phyloP scores from a whole-genome alignment of 2,797 vertebrate genomes.

The Acrossocheilus wenchowensis region DNA sequence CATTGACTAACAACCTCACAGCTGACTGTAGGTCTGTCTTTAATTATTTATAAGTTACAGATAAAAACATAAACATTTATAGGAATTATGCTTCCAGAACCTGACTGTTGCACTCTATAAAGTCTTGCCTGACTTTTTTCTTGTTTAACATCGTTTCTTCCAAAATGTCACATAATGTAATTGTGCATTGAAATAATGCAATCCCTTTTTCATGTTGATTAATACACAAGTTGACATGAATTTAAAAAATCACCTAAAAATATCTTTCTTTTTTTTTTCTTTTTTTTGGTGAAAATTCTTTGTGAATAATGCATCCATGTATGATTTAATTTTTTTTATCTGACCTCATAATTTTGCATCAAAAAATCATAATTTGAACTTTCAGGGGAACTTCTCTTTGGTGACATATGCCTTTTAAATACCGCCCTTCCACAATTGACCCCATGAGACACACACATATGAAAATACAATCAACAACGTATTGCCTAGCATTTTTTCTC shows the following conservation, averaged over 20 bases:
- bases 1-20: background rate
- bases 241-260: no score
- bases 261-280: no score
- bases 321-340: background rate
- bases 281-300: background rate
- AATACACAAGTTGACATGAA: background rate
- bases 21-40: background rate
- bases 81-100: background rate
- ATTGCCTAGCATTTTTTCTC: background rate
- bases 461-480: background rate
- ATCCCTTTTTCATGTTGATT: background rate
- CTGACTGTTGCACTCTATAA: background rate
- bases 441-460: no score
- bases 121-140: background rate
- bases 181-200: background rate
- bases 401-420: background rate
- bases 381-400: background rate
- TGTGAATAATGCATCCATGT: no score
- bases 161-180: background rate
- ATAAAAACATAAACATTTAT: background rate
- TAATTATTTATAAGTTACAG: background rate
- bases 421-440: background rate
- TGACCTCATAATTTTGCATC: no score
- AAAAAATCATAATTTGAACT: background rate
- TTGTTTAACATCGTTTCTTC: background rate